Conservation (phyloP, 2,888 invertebrate genomes). For the Terebella lapidaria region DNA sequence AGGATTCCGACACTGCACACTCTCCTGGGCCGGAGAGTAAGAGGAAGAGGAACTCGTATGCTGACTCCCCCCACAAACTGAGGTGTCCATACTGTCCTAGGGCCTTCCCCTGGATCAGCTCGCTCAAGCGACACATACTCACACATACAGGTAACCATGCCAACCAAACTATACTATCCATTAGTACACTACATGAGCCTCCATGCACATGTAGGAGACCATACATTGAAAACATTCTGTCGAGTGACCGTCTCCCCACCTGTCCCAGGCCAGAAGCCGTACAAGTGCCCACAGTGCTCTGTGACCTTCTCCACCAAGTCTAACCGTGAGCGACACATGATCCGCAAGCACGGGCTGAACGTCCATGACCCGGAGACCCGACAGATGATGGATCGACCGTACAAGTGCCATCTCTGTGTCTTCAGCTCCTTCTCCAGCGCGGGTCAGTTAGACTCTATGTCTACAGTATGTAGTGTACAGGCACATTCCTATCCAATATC, state of each 20-base stretch:
- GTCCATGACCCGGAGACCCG: slow-evolving; percentile 60
- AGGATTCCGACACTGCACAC: too few relatives aligned
- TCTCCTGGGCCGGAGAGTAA: too few relatives aligned
- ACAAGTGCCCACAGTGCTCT: slow-evolving; percentile 88
- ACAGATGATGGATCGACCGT: slow-evolving; percentile 57
- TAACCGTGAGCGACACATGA: slow-evolving; percentile 89
- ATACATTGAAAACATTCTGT: not conserved
- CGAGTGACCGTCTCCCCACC: not conserved
- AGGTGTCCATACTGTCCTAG: slow-evolving; percentile 86
- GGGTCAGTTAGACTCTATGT: slow-evolving; percentile 33
- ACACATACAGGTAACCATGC: slow-evolving; percentile 85
- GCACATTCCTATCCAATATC: too few relatives aligned
- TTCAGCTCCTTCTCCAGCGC: slow-evolving; percentile 77
- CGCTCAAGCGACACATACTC: slow-evolving; percentile 85
- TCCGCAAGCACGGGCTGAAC: slow-evolving; percentile 57
- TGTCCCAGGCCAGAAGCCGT: slow-evolving; percentile 75
- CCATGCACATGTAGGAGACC: too few relatives aligned
- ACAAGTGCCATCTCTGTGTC: slow-evolving; percentile 90
- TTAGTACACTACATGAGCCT: too few relatives aligned
- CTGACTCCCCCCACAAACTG: slow-evolving; percentile 87
- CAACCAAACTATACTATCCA: too few relatives aligned
- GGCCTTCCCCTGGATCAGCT: slow-evolving; percentile 95
- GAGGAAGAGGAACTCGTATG: slow-evolving; percentile 92
- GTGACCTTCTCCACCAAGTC: slow-evolving; percentile 94
- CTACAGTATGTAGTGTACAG: too few relatives aligned